A percentile compares a stretch with the other conserved stretches of the same genome.
These are phyloP conservation scores for Acrocyrtus sp. DNA, from an alignment of 2,888 invertebrate species.

Conservation along the genomic window DNA sequence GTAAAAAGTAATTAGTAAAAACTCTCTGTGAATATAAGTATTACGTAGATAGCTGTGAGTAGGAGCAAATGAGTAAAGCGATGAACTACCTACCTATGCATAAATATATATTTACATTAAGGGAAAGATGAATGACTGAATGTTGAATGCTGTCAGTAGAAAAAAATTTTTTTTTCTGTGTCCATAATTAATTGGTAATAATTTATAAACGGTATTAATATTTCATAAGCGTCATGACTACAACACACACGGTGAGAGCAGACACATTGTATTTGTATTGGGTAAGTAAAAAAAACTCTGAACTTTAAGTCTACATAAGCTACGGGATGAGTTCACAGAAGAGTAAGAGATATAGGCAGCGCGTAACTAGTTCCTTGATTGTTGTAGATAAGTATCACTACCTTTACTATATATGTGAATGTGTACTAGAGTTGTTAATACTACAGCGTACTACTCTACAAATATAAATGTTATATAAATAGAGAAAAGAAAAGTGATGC, in stretches of 20 bases:
- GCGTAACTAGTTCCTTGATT: not conserved
- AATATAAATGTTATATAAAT: constrained; percentile 14
- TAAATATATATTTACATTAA: too few relatives aligned
- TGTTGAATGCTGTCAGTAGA: constrained; percentile 8
- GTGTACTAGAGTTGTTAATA: constrained; percentile 4
- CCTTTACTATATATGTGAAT: constrained; percentile 16
- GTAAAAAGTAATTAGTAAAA: not conserved
- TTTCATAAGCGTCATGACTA: not conserved
- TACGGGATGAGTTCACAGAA: constrained; percentile 14
- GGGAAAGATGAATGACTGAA: constrained; percentile 5
- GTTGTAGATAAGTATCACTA: constrained; percentile 17
- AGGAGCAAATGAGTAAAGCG: not conserved
- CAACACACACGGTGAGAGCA: not conserved
- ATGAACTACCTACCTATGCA: too few relatives aligned
- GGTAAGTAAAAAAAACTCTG: not conserved
- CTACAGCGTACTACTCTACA: constrained; percentile 4
- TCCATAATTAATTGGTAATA: not conserved
- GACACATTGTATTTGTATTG: not conserved
- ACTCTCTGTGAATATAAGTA: not conserved
- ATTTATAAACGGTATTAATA: not conserved
- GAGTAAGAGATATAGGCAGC: not conserved
- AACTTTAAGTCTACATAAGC: too few relatives aligned
- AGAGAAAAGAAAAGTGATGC: constrained; percentile 48
- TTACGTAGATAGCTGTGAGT: not conserved
- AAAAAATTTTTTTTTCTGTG: constrained; percentile 10